phyloP scores from a whole-genome alignment of 2,113 vertebrate genomes.

The Xiphophorus maculatus region DNA sequence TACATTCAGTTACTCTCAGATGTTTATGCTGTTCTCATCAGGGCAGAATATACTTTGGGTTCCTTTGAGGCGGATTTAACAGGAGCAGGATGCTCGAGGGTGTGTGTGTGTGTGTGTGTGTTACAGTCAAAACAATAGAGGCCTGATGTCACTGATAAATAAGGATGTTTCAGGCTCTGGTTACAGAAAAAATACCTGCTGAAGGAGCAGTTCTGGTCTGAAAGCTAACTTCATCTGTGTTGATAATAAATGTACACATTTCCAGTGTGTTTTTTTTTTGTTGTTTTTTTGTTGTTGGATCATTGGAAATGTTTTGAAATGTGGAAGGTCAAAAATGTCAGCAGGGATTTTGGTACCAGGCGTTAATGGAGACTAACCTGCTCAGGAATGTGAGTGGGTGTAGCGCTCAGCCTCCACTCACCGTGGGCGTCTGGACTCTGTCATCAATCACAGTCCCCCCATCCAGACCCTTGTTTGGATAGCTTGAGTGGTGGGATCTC shows the following conservation, averaged over 20 bases:
- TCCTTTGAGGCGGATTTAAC: background rate
- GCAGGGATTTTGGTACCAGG: slow-evolving; percentile 68
- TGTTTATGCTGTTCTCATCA: background rate
- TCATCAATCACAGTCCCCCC: slow-evolving; percentile 34
- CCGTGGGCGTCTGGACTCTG: background rate
- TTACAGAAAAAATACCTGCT: background rate
- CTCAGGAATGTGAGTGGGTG: slow-evolving; percentile 57
- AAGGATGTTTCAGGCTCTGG: slow-evolving; percentile 2
- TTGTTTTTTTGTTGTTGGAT: background rate
- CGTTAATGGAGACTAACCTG: slow-evolving; percentile 37
- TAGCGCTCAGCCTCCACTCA: slow-evolving; percentile 25
- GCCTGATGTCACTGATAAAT: background rate
- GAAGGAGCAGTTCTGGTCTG: background rate
- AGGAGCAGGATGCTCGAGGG: background rate
- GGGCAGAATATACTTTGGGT: background rate
- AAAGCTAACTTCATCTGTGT: background rate
- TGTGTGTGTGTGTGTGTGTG: slow-evolving; percentile 11
- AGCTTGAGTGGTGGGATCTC: background rate
- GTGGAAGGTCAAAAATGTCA: slow-evolving; percentile 55
- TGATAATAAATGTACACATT: background rate
- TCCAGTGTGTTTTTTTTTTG: background rate
- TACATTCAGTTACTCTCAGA: background rate
- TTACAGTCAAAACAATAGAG: slow-evolving; percentile 8
- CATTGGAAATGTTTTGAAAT: slow-evolving; percentile 3
- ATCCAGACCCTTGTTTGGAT: background rate